These are phyloP conservation scores for Argynnis bischoffii DNA, from an alignment of 2,888 invertebrate genomes.

Conservation along the genomic window DNA sequence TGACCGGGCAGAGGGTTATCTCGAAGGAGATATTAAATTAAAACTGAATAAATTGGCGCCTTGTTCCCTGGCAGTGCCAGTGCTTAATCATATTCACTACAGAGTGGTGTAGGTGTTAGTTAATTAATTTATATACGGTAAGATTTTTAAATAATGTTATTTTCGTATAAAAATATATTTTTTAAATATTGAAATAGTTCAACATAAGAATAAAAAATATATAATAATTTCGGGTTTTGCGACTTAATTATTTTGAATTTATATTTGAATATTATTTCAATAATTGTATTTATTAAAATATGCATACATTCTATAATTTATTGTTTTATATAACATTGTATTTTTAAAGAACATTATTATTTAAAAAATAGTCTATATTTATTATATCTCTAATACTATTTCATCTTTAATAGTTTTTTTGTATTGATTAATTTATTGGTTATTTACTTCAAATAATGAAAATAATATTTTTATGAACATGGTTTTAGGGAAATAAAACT, in stretches of 20 bases:
- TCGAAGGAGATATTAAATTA: constrained; percentile 59
- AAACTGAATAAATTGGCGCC: constrained; percentile 70
- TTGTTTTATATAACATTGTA: no score
- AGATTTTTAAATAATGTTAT: constrained; percentile 17
- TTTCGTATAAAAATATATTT: no score
- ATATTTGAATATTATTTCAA: not conserved
- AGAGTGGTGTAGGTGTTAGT: constrained; percentile 16
- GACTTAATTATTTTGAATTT: not conserved
- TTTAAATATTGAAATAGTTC: no score
- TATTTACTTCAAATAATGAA: not conserved
- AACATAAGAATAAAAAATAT: no score
- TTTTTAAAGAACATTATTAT: no score
- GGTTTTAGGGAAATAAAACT: no score
- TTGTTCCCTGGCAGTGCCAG: constrained; percentile 59
- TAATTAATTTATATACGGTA: constrained; percentile 21
- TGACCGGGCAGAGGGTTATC: constrained; percentile 71
- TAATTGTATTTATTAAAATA: no score
- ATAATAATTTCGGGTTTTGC: no score
- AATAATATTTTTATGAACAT: not conserved
- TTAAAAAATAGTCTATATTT: not conserved
- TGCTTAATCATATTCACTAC: constrained; percentile 44
- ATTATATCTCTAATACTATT: not conserved
- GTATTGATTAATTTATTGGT: not conserved
- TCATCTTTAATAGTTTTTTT: no score
- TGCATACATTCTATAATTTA: no score